These are phyloP conservation scores for Tetraneura akinire DNA, from an alignment of 1,140 invertebrate species.

Conservation along the genomic window DNA sequence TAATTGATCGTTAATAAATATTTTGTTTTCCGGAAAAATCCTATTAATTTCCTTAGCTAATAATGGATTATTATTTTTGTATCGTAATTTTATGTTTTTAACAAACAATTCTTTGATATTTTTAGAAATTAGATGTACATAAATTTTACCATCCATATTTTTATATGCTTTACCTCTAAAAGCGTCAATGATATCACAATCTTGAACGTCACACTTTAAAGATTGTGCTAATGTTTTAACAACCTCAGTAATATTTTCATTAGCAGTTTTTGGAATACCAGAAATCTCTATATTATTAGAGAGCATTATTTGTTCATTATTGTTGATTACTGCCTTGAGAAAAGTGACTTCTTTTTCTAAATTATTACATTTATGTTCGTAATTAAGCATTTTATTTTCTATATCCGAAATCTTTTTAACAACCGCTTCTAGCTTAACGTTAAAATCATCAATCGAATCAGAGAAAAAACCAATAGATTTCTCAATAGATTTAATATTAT, in stretches of 20 bases:
- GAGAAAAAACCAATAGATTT: too few species aligned
- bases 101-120: too few species aligned
- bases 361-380: constrained; percentile 1
- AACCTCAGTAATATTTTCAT: too few species aligned
- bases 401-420: neutral
- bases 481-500: neutral
- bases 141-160: neutral
- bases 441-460: constrained; percentile 4
- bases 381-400: neutral
- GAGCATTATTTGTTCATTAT: too few species aligned
- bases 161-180: neutral
- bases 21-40: neutral
- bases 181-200: neutral
- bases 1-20: constrained; percentile 7
- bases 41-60: neutral
- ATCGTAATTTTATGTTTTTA: neutral
- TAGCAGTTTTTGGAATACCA: too few species aligned
- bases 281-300: too few species aligned
- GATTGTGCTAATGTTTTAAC: too few species aligned
- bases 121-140: too few species aligned
- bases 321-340: too few species aligned
- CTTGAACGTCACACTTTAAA: neutral
- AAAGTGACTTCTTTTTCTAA: too few species aligned
- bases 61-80: constrained; percentile 1
- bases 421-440: neutral